Percentiles rank a stretch among this genome's conserved stretches.
phyloP scores from a whole-genome alignment of 1,140 invertebrate genomes.

The Lycorma delicatula region DNA sequence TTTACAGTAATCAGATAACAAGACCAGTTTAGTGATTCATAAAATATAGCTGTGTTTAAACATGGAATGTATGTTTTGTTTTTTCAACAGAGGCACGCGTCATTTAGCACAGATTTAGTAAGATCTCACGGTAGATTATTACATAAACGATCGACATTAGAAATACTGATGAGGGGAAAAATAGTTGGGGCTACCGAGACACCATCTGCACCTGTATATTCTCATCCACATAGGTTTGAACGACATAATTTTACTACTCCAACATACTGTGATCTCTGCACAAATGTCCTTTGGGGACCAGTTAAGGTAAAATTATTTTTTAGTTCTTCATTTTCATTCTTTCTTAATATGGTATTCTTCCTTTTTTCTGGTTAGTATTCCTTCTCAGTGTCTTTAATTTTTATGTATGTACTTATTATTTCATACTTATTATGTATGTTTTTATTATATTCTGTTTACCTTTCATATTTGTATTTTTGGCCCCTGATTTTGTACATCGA shows the following conservation, averaged over 20 bases:
- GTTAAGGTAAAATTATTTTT: constrained; percentile 64
- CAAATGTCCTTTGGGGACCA: constrained; percentile 85
- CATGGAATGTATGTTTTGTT: constrained; percentile 11
- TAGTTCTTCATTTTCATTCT: too few species aligned
- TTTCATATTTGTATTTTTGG: too few species aligned
- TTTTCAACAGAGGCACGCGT: constrained; percentile 58
- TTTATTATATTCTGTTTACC: too few species aligned
- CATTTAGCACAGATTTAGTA: constrained; percentile 80
- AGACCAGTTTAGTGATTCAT: too few species aligned
- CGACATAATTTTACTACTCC: constrained; percentile 83
- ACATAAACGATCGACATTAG: constrained; percentile 85
- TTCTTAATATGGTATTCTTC: too few species aligned
- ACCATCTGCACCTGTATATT: constrained; percentile 45
- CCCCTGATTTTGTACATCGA: too few species aligned
- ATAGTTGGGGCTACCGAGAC: constrained; percentile 52
- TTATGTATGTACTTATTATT: too few species aligned
- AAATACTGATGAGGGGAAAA: constrained; percentile 81
- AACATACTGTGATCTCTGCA: constrained; percentile 85
- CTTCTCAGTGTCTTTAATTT: too few species aligned
- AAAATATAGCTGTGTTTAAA: too few species aligned
- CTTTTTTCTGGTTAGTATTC: too few species aligned
- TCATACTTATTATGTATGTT: too few species aligned
- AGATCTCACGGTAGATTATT: constrained; percentile 74
- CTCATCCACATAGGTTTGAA: constrained; percentile 83
- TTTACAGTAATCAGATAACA: too few species aligned